These are phyloP conservation scores for Dreissena polymorpha DNA, from an alignment of 1,140 invertebrate species.

Conservation along the genomic window DNA sequence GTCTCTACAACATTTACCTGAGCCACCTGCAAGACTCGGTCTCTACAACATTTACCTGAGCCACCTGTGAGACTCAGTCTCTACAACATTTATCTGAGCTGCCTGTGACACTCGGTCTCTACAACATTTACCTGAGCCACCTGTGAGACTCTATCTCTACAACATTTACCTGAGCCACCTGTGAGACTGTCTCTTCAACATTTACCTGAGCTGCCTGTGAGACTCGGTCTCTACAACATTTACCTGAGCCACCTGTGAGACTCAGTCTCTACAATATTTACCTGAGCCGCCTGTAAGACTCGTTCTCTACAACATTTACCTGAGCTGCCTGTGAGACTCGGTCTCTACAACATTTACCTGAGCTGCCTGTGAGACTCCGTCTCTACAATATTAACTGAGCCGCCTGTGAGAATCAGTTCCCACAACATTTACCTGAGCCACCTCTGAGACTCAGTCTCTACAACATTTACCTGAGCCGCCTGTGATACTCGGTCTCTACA, in stretches of 20 bases:
- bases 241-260: conserved; percentile 55
- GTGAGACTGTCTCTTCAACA: conserved; percentile 56
- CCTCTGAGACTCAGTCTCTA: conserved; percentile 55
- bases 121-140: no score
- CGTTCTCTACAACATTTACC: conserved; percentile 15
- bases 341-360: conserved; percentile 51
- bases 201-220: no score
- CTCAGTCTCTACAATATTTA: no score
- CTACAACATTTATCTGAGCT: conserved; percentile 39
- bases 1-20: conserved; percentile 33
- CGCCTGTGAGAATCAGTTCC: no score
- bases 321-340: conserved; percentile 53
- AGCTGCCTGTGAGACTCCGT: conserved; percentile 52
- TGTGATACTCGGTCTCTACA: no score
- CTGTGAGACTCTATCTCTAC: no score
- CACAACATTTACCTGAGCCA: conserved; percentile 44
- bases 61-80: no score
- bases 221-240: background rate
- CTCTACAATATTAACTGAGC: no score
- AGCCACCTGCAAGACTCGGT: conserved; percentile 52
- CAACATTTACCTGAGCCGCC: no score
- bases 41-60: no score
- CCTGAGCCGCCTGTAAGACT: no score
- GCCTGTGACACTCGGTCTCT: conserved; percentile 55
- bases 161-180: conserved; percentile 46